Conservation (phyloP, 2,113 vertebrate genomes). For the Anseranas semipalmata region DNA sequence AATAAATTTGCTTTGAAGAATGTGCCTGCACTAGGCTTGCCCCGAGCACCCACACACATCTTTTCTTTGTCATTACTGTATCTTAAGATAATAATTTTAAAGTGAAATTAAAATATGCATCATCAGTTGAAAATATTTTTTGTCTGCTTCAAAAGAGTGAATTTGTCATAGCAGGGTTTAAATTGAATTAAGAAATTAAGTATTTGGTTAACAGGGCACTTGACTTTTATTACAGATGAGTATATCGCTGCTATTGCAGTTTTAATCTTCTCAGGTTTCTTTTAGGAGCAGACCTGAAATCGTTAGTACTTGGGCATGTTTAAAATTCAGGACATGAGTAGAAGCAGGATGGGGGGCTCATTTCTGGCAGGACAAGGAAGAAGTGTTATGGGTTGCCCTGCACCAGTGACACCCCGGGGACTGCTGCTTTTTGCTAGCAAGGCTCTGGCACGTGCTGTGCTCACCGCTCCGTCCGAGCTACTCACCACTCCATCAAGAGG, state of each 20-base stretch:
- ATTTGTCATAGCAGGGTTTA: not conserved
- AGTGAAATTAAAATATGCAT: not conserved
- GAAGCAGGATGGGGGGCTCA: not conserved
- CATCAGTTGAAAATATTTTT: not conserved
- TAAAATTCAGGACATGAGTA: not conserved
- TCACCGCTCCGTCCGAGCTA: not conserved
- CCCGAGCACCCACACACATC: not conserved
- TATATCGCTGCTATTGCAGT: not conserved
- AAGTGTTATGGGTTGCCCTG: fast-evolving
- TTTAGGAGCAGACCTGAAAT: not conserved
- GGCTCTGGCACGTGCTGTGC: not conserved
- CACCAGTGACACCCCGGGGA: not conserved
- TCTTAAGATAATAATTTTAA: not conserved
- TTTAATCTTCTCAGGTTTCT: not conserved
- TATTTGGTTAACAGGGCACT: constrained; percentile 14
- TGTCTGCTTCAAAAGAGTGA: not conserved
- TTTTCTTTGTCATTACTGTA: not conserved
- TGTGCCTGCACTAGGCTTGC: not conserved
- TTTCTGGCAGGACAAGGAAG: not conserved
- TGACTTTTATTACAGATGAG: not conserved
- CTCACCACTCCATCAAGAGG: not conserved
- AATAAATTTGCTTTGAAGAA: not conserved
- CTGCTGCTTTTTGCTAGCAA: not conserved
- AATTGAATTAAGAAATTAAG: not conserved
- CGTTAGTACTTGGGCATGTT: not conserved